Evolutionary conservation across 2,113 vertebrate species (phyloP), one percentile per base, ranked within the genome.

Genomic region (Nycticorax nycticorax): DNA sequence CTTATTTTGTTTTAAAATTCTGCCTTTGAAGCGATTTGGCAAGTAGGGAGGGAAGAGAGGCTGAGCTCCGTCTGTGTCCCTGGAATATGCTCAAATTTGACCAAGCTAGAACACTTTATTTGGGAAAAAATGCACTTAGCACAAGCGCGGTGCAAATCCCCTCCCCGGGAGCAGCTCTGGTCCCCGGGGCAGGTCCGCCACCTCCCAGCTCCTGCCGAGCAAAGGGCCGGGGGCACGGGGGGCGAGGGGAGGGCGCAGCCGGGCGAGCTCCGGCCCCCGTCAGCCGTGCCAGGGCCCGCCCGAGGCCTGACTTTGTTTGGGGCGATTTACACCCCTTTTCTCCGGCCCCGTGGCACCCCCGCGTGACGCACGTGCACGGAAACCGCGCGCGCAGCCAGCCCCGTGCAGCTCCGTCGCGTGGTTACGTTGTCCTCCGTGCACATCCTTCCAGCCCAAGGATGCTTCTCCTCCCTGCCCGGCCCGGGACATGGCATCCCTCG

Each of bases 51-150:
- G 77, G 80, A 77, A 82, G 76, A 82, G 89, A 94, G 91, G 30
- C 91, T 84, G 91, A 85, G 74, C 37, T 87, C 78, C 8, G 37
- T 94, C 91, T 75, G 47, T 62, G 86, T 93, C 92, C 89, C 83
- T 97, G 95, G 92, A 97, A 95, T 87, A 78, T 69, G 43, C 86
- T 94, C 91, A 95, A 69, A 94, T 95, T 94, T 95, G 83, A 93
- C 94, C 92, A 93, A 4, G 48, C 89, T 91, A 60, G 85, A 95
- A 79, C 52, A 56, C 84, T 96, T 94, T 94, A 92, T 97, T 95
- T 91, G 86, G 94, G 93, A 92, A 96, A 93, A 96, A 93, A 87
- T 81, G 91, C 3, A 5, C 47, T 78, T 68, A 88, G 62, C 60
- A 39, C 20, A 33, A 78, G 33, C 77, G 79, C 0, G 0, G 63